phyloP scores from a whole-genome alignment of 1,140 invertebrate genomes.

The Brachionus rotundiformis region DNA sequence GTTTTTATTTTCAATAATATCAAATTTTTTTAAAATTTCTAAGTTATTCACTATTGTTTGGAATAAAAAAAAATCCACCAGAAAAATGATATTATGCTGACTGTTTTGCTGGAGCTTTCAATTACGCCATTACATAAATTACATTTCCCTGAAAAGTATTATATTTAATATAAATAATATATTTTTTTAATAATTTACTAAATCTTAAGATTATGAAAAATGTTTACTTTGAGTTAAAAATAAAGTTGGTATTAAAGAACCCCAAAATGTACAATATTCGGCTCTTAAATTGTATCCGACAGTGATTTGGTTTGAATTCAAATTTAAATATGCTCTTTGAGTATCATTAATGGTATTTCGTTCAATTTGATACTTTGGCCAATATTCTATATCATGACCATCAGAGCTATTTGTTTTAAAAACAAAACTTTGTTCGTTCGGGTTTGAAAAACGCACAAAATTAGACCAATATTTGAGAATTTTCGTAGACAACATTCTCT shows the following conservation, averaged over 20 bases:
- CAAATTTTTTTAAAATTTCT: no score
- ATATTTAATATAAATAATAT: no score
- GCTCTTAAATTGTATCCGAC: slow-evolving; percentile 4
- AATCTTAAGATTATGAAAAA: no score
- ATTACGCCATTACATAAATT: no score
- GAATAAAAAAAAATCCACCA: no score
- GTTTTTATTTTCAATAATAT: no score
- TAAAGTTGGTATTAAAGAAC: slow-evolving; percentile 15
- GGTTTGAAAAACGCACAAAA: slow-evolving; percentile 72
- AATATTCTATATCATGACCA: background rate
- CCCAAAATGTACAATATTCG: slow-evolving; percentile 51
- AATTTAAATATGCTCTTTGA: slow-evolving; percentile 20
- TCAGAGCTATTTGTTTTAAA: background rate
- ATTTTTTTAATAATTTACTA: no score
- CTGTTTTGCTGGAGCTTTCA: no score
- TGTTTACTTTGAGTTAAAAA: slow-evolving; percentile 34
- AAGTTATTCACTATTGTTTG: no score
- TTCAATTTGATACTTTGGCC: slow-evolving; percentile 37
- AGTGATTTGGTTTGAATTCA: slow-evolving; percentile 7
- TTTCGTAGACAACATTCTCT: slow-evolving; percentile 76
- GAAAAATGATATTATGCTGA: no score
- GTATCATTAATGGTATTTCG: background rate
- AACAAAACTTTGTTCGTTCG: background rate
- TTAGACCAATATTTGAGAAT: slow-evolving; percentile 85
- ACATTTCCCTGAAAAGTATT: no score